Base-by-base conservation (phyloP, 2,888 invertebrate species). In the Meliscaeva auricollis region DNA sequence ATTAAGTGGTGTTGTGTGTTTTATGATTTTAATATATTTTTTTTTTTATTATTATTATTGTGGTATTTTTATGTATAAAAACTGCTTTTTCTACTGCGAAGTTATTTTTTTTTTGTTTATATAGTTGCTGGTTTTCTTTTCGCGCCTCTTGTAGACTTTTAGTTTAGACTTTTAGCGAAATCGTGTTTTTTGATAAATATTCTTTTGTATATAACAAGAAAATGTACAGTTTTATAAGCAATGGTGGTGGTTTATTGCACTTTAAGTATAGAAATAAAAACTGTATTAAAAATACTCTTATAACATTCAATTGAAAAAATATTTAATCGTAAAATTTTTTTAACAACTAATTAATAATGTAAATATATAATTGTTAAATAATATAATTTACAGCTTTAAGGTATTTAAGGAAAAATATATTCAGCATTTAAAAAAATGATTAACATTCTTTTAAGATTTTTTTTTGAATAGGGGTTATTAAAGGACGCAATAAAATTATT, bases 1-100 rank as follows among this genome's bases (percentile, higher is more conserved):
- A 20, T 17, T 66, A 66, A 66, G 50, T 78, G 66, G 77, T 83
- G 82, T 78, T 73, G 68, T 78, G 78, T 62, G 68, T 58, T 72
- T 72, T 77, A 7, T 69, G 20, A 60, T 60, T 46, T 38, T 58
- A 13, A 9, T n/a, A 15, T 56, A 32, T 48, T 26, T 48, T 46
- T 48, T 11, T 46, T 32, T 66, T 11, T 46, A 8, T 35, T 35
- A 35, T 35, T 56, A 20, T 26, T 17, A 17, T 26, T 26, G 15
- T 60, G 50, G 50, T 44, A 15, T 26, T 48, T 60, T 74, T 26
- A 41, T 64, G 15, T 26, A 46, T 26, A 26, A 46, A 64, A 46
- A 15, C 62, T 74, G 15, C 62, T 52, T 48, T 32, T 32, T 44
- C n/a, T 50, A 30, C 2, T 64, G 17, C 4, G 15, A 50, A 64